phyloP scores from a whole-genome alignment of 2,797 vertebrate genomes.

The Chromis chromis region DNA sequence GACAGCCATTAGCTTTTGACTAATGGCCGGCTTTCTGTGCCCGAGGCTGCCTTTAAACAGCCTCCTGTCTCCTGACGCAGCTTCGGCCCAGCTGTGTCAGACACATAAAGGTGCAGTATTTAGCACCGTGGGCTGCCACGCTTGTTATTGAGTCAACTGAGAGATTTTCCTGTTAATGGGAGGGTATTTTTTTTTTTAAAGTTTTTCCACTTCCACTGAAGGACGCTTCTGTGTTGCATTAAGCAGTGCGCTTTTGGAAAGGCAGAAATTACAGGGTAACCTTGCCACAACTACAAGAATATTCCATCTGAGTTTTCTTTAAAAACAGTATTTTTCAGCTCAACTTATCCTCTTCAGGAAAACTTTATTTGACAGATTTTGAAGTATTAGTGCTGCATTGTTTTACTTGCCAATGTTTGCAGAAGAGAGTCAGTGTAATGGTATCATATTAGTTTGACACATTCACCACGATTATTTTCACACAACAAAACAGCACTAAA shows the following conservation, averaged over 20 bases:
- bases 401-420: background rate
- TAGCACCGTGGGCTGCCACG: slow-evolving; percentile 3
- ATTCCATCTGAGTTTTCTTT: background rate
- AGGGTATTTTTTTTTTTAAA: background rate
- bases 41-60: slow-evolving; percentile 50
- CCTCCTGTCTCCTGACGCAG: slow-evolving; percentile 36
- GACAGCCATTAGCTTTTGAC: slow-evolving; percentile 70
- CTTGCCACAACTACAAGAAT: slow-evolving; percentile 3
- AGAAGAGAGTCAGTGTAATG: background rate
- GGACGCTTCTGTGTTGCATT: background rate
- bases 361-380: background rate
- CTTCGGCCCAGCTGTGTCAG: slow-evolving; percentile 34
- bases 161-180: slow-evolving; percentile 1
- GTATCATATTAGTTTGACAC: background rate
- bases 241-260: background rate
- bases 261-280: background rate
- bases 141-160: slow-evolving; percentile 2
- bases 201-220: background rate
- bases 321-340: background rate
- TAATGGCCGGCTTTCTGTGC: slow-evolving; percentile 64
- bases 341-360: background rate
- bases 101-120: slow-evolving; percentile 27
- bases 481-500: background rate
- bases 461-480: background rate
- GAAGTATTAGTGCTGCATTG: background rate